Conservation (phyloP, 2,113 vertebrate genomes). For the Atlantisia rogersi region DNA sequence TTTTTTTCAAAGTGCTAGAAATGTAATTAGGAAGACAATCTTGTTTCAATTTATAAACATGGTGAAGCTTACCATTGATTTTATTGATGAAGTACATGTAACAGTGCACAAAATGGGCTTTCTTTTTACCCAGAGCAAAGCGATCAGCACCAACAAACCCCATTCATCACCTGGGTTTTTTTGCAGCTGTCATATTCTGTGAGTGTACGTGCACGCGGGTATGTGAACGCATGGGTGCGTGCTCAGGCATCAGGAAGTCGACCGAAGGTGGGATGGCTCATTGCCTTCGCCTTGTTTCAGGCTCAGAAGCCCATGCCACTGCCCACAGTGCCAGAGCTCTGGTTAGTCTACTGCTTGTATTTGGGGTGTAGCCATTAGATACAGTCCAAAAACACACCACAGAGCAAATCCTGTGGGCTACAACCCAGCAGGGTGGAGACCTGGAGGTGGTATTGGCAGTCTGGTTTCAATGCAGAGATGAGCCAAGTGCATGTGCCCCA, state of each 20-base stretch:
- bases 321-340: background rate
- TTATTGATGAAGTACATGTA: background rate
- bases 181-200: background rate
- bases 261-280: background rate
- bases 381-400: background rate
- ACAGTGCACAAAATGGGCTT: background rate
- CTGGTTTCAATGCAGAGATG: background rate
- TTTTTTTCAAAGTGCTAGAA: background rate
- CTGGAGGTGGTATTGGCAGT: background rate
- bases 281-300: background rate
- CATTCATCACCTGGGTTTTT: background rate
- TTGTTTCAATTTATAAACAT: background rate
- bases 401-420: background rate
- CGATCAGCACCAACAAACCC: background rate
- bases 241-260: background rate
- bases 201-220: no score
- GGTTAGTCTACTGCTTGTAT: background rate
- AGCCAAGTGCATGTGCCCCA: background rate
- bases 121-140: background rate
- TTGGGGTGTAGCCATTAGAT: background rate
- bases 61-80: background rate
- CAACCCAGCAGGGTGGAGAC: background rate
- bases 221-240: rapidly evolving
- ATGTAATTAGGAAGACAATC: background rate
- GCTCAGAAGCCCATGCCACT: rapidly evolving